Conservation (phyloP, 2,113 vertebrate species). For the Tychaedon coryphoeus region DNA sequence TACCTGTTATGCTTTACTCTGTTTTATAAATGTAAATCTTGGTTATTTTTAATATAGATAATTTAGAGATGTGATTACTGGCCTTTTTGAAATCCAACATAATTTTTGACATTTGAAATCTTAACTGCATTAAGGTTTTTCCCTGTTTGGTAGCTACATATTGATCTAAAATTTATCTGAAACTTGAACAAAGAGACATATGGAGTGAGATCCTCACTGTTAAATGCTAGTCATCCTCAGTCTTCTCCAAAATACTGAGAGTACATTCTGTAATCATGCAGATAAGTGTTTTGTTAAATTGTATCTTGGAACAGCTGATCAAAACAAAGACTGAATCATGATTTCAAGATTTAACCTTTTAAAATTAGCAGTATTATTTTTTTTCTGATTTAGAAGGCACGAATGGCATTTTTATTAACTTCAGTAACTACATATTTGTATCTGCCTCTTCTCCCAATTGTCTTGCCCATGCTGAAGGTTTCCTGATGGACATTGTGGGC, state of each 20-base stretch:
- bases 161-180: background rate
- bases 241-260: background rate
- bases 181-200: background rate
- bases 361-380: background rate
- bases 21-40: background rate
- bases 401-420: background rate
- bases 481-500: background rate
- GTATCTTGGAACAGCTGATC: background rate
- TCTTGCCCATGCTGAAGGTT: background rate
- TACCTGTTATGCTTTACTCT: background rate
- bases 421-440: background rate
- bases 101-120: background rate
- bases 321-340: background rate
- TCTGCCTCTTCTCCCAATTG: background rate
- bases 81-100: background rate
- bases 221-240: background rate
- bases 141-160: background rate
- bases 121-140: background rate
- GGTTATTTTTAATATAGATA: background rate
- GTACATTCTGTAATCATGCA: background rate
- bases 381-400: background rate
- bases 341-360: background rate
- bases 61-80: background rate
- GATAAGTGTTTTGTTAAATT: background rate
- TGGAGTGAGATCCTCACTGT: background rate